Evolutionary conservation across 2,797 vertebrate species (phyloP).

Genomic region (Lutjanus campechanus): DNA sequence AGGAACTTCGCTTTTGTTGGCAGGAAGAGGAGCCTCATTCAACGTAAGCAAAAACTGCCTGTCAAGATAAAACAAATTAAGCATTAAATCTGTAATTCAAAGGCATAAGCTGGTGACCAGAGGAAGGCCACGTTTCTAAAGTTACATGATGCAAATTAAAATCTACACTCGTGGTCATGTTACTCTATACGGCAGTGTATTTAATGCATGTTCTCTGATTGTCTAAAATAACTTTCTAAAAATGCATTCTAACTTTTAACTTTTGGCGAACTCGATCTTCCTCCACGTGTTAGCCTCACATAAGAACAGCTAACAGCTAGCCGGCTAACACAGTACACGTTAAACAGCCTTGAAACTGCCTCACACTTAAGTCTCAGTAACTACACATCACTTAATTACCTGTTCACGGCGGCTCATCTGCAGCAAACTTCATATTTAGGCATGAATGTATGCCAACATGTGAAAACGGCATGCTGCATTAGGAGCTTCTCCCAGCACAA

Average conservation of each 20-base stretch:
- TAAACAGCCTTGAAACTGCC: fast-evolving
- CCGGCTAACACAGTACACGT: not conserved
- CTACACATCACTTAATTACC: not conserved
- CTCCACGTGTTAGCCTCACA: slow-evolving; percentile 61
- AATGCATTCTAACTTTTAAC: not conserved
- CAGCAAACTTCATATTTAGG: fast-evolving
- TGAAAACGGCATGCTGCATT: fast-evolving
- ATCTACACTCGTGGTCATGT: fast-evolving
- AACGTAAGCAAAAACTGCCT: not conserved
- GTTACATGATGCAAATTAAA: fast-evolving
- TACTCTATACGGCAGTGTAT: fast-evolving
- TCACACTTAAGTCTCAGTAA: fast-evolving
- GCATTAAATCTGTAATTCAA: not conserved
- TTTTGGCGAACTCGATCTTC: not conserved
- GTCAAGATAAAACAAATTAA: not conserved
- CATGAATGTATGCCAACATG: fast-evolving
- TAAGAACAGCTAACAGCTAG: slow-evolving; percentile 44
- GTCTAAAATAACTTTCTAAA: not conserved
- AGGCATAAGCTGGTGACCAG: not conserved
- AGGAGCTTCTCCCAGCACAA: fast-evolving
- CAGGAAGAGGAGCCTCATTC: not conserved
- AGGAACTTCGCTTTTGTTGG: fast-evolving
- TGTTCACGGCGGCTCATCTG: slow-evolving; percentile 48
- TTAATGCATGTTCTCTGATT: fast-evolving
- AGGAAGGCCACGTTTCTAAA: not conserved